Base-by-base conservation (phyloP, 2,888 invertebrate genomes). In the Drosophila colorata region DNA sequence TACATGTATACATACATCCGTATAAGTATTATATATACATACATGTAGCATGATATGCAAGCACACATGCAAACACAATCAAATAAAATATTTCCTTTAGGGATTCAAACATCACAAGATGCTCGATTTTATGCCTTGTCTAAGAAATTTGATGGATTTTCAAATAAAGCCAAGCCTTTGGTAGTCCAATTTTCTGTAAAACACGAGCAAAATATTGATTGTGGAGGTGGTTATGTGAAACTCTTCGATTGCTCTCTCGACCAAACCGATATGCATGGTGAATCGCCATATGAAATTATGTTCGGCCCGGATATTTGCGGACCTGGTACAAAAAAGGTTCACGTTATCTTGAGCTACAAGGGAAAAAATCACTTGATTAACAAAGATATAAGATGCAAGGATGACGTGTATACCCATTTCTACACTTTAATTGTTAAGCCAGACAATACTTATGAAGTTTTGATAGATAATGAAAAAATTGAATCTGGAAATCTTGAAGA, bases 291-390 rank as follows among this genome's bases (percentile, higher is more conserved):
- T 92, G 95, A 97, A 83, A 95, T 99, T 87, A 99, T 99, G 99
- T 99, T 99, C 92, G 99, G 99, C 35, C 99, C 99, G 58, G 99
- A 99, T 92, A 99, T 99, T 91, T 99, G 99, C 92, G 99, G 99
- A 56, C 98, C 99, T 66, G 98, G 98, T 74, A 99, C 99, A 71
- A 99, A 99, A 93, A 99, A 99, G 94, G 94, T 99, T 5, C 99
- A 99, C 92, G 99, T 98, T 11, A 99, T 99, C 93, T 97, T 99
- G 93, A 98, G 96, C 93, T 98, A 99, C 95, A 98, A 99, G 91
- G 99, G 98, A 89, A 98, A 99, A 93, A 99, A 99, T 93, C 95
- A 97, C 78, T 93, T 99, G 61, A 98, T 98, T 92, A 99, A 98
- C 93, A 99, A 99, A 92, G 99, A 99, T 91, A 98, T 99, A 91